Evolutionary conservation across 53 echinoderm and acorn worm genomes (phyloP), one percentile per base, ranked within the genome.

Genomic region (Apostichopus leukothele): DNA sequence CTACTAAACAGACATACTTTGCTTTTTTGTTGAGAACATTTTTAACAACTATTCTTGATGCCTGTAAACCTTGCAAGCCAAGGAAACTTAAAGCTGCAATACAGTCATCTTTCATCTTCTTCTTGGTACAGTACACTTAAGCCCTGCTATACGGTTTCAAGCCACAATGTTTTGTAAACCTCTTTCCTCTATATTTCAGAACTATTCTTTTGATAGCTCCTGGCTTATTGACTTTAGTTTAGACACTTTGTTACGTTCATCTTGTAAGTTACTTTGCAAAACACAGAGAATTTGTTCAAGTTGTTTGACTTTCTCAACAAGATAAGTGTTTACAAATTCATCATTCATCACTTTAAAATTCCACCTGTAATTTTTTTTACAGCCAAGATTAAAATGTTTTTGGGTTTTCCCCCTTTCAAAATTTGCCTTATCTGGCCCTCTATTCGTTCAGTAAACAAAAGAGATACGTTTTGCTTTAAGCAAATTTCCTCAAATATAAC

Each of bases 401-500:
- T 76, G 1, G 27, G 76, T 50, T 27, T 50, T 76, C 50, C 76
- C 76, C 76, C 50, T 76, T 76, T 16, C 76, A 50, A 76, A 16
- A 11, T 16, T 50, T 76, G 14, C 76, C 26, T 76, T 76, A 27
- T 76, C 76, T 76, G 76, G 16, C 76, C 5, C 51, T 76, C 76
- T 16, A 50, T 76, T 39, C 76, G 76, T 76, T 76, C 8, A 6
- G 76, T 76, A 76, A 76, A 76, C 8, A 50, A 16, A 50, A 76
- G 14, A 27, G 76, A 25, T 76, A 50, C 27, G 18, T 76, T 76
- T 76, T 76, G 76, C 76, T 76, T 27, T 1, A 76, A 76, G 76
- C 76, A 76, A 76, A 76, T 76, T 10, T 76, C 76, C 27, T 76
- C 51, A 23, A 76, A 76, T 76, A 76, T 76, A 26, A 39, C 76